Evolutionary conservation across 2,888 invertebrate genomes (phyloP).

Genomic region (Serripes groenlandicus): DNA sequence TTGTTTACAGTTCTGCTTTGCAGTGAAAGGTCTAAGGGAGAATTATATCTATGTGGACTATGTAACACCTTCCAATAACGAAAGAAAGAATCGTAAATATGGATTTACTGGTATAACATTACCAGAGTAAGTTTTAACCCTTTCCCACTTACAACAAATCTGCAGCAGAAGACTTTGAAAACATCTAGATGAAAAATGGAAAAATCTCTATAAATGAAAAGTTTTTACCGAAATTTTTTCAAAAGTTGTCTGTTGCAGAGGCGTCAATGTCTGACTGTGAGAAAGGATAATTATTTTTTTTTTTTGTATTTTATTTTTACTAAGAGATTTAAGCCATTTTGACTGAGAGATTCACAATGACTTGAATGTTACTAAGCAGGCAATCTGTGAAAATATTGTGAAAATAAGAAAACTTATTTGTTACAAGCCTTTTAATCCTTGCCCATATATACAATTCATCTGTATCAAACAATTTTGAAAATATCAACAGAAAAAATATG

Average conservation of each 20-base stretch:
- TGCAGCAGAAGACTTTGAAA: neutral
- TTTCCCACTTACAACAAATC: neutral
- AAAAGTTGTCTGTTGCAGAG: too few relatives aligned
- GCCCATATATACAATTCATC: too few relatives aligned
- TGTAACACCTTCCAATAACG: neutral
- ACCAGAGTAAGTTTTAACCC: conserved; percentile 12
- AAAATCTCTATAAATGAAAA: too few relatives aligned
- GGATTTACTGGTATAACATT: neutral
- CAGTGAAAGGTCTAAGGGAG: conserved; percentile 36
- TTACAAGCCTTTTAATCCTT: neutral
- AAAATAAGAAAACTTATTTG: neutral
- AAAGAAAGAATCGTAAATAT: neutral
- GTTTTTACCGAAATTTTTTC: too few relatives aligned
- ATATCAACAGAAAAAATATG: too few relatives aligned
- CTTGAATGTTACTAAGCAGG: too few relatives aligned
- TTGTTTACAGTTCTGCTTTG: conserved; percentile 47
- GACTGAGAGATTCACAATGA: too few relatives aligned
- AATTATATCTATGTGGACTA: conserved; percentile 15
- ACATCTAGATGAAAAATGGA: neutral
- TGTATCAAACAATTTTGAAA: too few relatives aligned
- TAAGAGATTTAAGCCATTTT: too few relatives aligned
- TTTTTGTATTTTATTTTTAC: too few relatives aligned
- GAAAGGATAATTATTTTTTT: too few relatives aligned
- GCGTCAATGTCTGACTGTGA: too few relatives aligned
- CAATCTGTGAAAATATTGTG: neutral